A percentile compares a stretch with the other conserved stretches of the same genome.
Conservation (phyloP, 2,888 invertebrate genomes). For the Spicauda simplicius region DNA sequence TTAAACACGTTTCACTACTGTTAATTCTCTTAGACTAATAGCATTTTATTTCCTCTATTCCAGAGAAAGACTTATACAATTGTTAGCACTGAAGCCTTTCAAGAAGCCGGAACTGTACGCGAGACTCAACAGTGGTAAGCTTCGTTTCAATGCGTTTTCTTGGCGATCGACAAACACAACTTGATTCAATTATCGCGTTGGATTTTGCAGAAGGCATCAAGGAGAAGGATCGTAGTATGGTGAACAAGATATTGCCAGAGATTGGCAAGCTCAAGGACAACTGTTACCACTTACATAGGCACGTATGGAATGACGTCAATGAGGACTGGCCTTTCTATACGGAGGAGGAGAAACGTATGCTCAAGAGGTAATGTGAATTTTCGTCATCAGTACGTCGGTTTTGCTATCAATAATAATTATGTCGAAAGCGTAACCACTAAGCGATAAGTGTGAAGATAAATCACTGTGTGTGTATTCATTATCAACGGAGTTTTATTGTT, state of each 20-base stretch:
- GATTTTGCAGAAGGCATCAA: constrained; percentile 92
- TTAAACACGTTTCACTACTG: constrained; percentile 4
- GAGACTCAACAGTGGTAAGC: constrained; percentile 92
- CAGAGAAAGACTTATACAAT: constrained; percentile 97
- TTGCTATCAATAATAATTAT: constrained; percentile 24
- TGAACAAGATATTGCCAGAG: constrained; percentile 91
- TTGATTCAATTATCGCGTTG: constrained; percentile 20
- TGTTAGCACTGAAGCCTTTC: constrained; percentile 96
- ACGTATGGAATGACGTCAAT: constrained; percentile 96
- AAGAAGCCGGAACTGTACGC: constrained; percentile 96
- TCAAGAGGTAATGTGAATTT: constrained; percentile 88
- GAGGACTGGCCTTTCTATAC: constrained; percentile 97
- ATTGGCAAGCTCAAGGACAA: constrained; percentile 94
- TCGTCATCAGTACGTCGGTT: background rate
- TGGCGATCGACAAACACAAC: constrained; percentile 46
- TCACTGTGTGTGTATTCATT: constrained; percentile 8
- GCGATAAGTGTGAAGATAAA: constrained; percentile 27
- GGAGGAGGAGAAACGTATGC: constrained; percentile 93
- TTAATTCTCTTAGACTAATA: constrained; percentile 37
- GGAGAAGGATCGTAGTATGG: constrained; percentile 91
- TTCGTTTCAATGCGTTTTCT: constrained; percentile 39
- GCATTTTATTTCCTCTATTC: constrained; percentile 69
- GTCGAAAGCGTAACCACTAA: constrained; percentile 10
- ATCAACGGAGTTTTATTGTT: constrained; percentile 4
- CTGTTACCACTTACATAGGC: constrained; percentile 93